Evolutionary conservation across 2,888 invertebrate genomes (phyloP).

Genomic region (Neoaliturus tenellus): DNA sequence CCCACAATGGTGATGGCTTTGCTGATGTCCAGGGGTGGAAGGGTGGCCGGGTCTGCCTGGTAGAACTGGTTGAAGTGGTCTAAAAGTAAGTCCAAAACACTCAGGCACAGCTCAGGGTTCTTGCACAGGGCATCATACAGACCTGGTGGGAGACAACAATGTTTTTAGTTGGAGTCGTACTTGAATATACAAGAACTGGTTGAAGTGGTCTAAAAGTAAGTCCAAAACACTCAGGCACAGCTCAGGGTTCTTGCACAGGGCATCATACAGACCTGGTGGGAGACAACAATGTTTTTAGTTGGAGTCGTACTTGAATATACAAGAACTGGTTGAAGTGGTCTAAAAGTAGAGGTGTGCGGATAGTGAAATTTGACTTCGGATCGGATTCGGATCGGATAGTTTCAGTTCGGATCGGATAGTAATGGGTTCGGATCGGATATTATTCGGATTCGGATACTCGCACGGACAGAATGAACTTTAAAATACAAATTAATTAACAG

Average conservation of each 20-base stretch:
- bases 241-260: constrained; percentile 78
- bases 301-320: constrained; percentile 73
- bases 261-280: constrained; percentile 77
- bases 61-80: constrained; percentile 79
- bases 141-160: too few relatives aligned
- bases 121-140: constrained; percentile 77
- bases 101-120: constrained; percentile 80
- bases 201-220: constrained; percentile 79
- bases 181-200: constrained; percentile 73
- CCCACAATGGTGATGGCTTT: constrained; percentile 76
- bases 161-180: too few relatives aligned
- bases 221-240: constrained; percentile 80
- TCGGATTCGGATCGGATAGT: too few relatives aligned
- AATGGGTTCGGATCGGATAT: too few relatives aligned
- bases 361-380: too few relatives aligned
- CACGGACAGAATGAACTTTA: too few relatives aligned
- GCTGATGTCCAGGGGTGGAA: constrained; percentile 71
- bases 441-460: too few relatives aligned
- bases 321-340: constrained; percentile 78
- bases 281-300: too few relatives aligned
- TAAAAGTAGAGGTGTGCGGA: too few relatives aligned
- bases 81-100: constrained; percentile 80
- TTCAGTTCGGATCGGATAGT: too few relatives aligned
- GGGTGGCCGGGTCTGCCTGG: constrained; percentile 73
- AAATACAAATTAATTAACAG: too few relatives aligned